These are phyloP conservation scores for Epinephelus fuscoguttatus DNA, from an alignment of 2,113 vertebrate genomes.

Conservation along the genomic window DNA sequence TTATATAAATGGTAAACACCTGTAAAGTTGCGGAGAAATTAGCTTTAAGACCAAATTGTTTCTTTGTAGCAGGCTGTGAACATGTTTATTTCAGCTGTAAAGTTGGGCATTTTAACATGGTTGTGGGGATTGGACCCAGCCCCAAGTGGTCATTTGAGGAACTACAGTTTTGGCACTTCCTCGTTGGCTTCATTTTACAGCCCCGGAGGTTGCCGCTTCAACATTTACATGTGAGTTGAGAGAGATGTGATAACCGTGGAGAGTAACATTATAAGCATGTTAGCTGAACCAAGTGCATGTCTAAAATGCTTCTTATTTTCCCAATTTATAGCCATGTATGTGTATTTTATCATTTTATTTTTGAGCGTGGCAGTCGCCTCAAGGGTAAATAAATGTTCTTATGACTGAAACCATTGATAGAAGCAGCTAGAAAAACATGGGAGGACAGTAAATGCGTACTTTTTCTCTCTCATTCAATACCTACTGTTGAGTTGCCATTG, in stretches of 20 bases:
- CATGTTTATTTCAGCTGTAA: too few species aligned
- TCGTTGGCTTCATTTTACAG: too few species aligned
- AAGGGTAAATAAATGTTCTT: background rate
- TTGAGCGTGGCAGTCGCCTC: background rate
- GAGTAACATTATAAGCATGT: constrained; percentile 1
- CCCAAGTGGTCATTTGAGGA: too few species aligned
- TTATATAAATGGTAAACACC: too few species aligned
- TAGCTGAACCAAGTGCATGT: background rate
- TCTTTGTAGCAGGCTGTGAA: too few species aligned
- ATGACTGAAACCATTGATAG: constrained; percentile 14
- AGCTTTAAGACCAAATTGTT: too few species aligned
- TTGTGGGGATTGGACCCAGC: too few species aligned
- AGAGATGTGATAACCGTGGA: background rate
- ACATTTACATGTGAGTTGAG: constrained; percentile 2
- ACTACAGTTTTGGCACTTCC: too few species aligned
- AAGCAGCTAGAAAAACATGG: constrained; percentile 18
- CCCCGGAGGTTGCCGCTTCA: too few species aligned
- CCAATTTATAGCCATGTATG: background rate
- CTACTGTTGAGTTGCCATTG: constrained; percentile 25
- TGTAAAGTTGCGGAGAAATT: too few species aligned
- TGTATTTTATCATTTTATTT: background rate
- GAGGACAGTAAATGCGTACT: background rate
- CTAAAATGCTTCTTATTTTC: background rate
- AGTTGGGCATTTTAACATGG: too few species aligned
- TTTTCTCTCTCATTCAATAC: constrained; percentile 6